A percentile compares a stretch with the other conserved stretches of the same genome.
Conservation (phyloP, 1,140 invertebrate species). For the Trichonephila inaurata region DNA sequence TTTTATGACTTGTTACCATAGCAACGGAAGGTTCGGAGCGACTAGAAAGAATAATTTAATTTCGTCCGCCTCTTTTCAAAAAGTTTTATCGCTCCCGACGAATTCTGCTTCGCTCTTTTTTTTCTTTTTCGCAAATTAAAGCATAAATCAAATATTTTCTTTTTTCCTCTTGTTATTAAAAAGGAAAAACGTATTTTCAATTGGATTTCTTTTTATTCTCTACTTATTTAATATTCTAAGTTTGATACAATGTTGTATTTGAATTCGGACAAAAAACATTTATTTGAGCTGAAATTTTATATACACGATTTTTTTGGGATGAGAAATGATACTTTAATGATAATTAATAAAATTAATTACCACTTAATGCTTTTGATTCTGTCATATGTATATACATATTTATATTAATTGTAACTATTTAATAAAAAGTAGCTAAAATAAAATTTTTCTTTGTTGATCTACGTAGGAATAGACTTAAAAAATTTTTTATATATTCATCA, state of each 20-base stretch:
- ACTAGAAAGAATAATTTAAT: constrained; percentile 58
- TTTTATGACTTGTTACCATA: constrained; percentile 29
- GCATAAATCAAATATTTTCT: constrained; percentile 51
- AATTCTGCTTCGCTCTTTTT: not conserved
- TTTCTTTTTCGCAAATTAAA: constrained; percentile 38
- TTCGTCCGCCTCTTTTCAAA: constrained; percentile 50
- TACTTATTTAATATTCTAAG: constrained; percentile 1
- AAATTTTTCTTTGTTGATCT: too few relatives aligned
- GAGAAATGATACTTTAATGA: too few relatives aligned
- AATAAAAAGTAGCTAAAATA: too few relatives aligned
- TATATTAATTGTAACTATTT: too few relatives aligned
- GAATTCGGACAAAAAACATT: too few relatives aligned
- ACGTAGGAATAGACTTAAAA: too few relatives aligned
- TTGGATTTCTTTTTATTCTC: constrained; percentile 6
- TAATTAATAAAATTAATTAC: too few relatives aligned
- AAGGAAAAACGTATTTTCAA: not conserved
- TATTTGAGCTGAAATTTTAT: too few relatives aligned
- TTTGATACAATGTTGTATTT: constrained; percentile 23
- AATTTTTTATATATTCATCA: too few relatives aligned
- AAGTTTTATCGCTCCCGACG: constrained; percentile 37
- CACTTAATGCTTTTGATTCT: too few relatives aligned
- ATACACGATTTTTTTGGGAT: too few relatives aligned
- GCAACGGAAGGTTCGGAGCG: constrained; percentile 40
- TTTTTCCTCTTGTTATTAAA: constrained; percentile 32
- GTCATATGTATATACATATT: too few relatives aligned